Percentiles rank a stretch among this genome's conserved stretches.
phyloP scores from a whole-genome alignment of 2,797 vertebrate genomes.

The Clarias pachynema region DNA sequence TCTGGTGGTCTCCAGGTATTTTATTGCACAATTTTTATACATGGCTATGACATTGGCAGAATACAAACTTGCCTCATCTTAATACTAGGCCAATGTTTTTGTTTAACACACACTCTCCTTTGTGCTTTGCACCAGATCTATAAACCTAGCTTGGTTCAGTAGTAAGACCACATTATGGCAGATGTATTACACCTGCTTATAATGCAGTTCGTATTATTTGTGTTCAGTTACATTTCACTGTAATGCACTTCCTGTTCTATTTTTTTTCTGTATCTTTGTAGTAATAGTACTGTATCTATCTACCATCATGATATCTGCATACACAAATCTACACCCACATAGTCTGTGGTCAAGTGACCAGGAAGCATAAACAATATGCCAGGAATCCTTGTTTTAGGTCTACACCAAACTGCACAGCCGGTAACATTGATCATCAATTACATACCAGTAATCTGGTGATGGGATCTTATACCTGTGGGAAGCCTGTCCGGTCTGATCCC shows the following conservation, averaged over 20 bases:
- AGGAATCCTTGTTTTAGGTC: background rate
- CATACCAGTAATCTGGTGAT: too few relatives aligned
- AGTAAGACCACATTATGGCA: background rate
- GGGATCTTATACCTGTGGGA: too few relatives aligned
- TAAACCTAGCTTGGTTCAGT: background rate
- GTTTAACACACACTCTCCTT: background rate
- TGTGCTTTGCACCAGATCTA: background rate
- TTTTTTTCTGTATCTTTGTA: background rate
- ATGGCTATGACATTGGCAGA: background rate
- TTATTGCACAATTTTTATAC: background rate
- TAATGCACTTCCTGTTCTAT: background rate
- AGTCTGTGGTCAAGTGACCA: background rate
- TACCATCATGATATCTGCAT: background rate
- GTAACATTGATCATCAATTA: background rate
- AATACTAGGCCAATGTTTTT: background rate
- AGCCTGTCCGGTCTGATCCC: too few relatives aligned
- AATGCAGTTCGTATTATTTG: background rate
- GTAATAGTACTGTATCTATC: background rate
- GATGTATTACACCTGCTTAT: background rate
- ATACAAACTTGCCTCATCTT: background rate
- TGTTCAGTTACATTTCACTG: background rate
- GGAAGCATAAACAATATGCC: background rate
- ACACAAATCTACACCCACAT: constrained; percentile 2
- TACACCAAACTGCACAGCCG: background rate
- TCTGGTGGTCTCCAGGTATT: too few relatives aligned